Base-by-base conservation (phyloP, 2,888 invertebrate species). In the Drosophila suboccidentalis region DNA sequence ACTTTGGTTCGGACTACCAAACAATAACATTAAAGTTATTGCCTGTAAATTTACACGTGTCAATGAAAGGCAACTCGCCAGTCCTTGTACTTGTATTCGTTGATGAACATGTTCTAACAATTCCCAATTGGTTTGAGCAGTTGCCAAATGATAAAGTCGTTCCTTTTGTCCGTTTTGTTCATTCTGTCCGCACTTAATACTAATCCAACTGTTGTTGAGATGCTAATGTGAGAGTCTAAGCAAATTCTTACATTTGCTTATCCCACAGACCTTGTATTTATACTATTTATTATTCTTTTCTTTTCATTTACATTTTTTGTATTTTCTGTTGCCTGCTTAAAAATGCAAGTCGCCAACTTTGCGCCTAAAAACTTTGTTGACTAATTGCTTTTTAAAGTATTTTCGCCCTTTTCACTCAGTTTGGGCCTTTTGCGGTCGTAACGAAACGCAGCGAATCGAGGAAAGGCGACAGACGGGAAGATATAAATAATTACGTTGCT, bases 351-450 rank as follows among this genome's bases (percentile, higher is more conserved):
- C 81, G 71, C 54, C 75, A 86, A 86, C 63, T 79, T 86, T 82
- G 61, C 60, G 76, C 66, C 87, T 69, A 64, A 53, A 67, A 84
- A 83, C 71, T 82, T 88, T 83, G 61, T 65, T 88, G 82, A 86
- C 89, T 88, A 83, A 83, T 83, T 88, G 88, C 89, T 86, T 82
- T 82, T 77, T 67, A 80, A 80, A 78, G 83, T 76, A 86, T 88
- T 82, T 73, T 69, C 34, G 34, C 51, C 36, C 54, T 62, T 66
- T 50, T 50, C 34, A 49, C 59, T 53, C 43, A 46, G 60, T 39
- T 57, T 55, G 59, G 41, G 58, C 36, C 54, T 61, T 84, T 81
- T 73, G 87, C 46, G 83, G 80, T 75, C 69, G 47, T 15, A 34
- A 29, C 34, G 47, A 41, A 22, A 13, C 47, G 47, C n/a, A 50